These are phyloP conservation scores for Mirounga angustirostris DNA, from an alignment of 2,113 vertebrate genomes.

Conservation along the genomic window DNA sequence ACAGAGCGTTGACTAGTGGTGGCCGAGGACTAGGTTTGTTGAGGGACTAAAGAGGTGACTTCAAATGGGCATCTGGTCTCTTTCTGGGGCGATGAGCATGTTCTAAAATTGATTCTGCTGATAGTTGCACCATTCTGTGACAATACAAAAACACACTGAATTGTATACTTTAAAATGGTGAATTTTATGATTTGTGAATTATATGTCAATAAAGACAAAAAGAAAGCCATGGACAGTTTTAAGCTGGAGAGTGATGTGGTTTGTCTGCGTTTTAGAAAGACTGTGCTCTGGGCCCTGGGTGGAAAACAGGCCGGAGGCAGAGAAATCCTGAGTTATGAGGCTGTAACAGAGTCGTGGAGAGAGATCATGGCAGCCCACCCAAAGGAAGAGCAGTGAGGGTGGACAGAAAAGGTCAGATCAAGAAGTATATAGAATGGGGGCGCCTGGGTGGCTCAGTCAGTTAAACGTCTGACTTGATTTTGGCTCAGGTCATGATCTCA, in stretches of 20 bases:
- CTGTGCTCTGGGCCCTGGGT: not conserved
- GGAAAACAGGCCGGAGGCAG: not conserved
- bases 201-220: not conserved
- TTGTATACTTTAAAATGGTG: not conserved
- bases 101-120: not conserved
- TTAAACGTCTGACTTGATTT: too few species aligned
- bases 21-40: not conserved
- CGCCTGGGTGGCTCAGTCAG: too few species aligned
- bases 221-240: not conserved
- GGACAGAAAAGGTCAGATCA: not conserved
- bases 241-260: not conserved
- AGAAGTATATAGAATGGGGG: not conserved
- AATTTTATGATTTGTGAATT: not conserved
- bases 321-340: not conserved
- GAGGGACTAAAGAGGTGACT: not conserved
- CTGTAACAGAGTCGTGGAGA: not conserved
- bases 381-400: not conserved
- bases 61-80: not conserved
- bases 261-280: not conserved
- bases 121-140: not conserved
- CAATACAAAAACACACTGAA: not conserved
- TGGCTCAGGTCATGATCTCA: too few species aligned
- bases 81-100: not conserved
- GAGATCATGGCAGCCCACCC: not conserved
- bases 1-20: not conserved